Evolutionary conservation across 2,797 vertebrate species (phyloP), one percentile per base, ranked within the genome.

Genomic region (Falco peregrinus): DNA sequence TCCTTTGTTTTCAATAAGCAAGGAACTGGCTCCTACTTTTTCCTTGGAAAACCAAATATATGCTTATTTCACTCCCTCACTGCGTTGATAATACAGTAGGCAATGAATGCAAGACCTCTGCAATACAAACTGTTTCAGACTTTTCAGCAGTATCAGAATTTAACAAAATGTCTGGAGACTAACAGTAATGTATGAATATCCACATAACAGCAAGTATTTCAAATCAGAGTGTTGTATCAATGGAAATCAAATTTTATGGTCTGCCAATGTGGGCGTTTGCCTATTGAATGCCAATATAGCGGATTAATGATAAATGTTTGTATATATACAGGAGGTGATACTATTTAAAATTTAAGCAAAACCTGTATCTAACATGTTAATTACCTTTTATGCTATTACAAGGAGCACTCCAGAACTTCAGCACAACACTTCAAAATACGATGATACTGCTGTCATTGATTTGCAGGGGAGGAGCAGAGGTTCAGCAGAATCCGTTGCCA

Each of bases 341-440:
- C 21, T 29, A 41, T 59, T 68, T 51, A 61, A 63, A 50, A 5
- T 51, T 59, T 16, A 48, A 86, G 43, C 33, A 75, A 81, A 81
- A 43, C 18, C 63, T 69, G 12, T 18, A 68, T 24, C 31, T 56
- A 56, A 41, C 37, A 57, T 43, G 11, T 50, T 63, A 25, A 13
- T 4, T 69, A 37, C 25, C 48, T 69, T 50, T 63, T 57, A 63
- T 51, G 33, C 33, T 63, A n/a, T 37, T 75, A 63, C 37, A 15
- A 48, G 28, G 17, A 69, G 43, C 33, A 28, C 61, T 69, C 37
- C 68, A 43, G 54, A 21, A 63, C 68, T 51, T 68, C 22, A 68
- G 61, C 9, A 37, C 41, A 37, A 21, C 0, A 0, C 26, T 56
- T 65, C 61, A 26, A 71, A 73, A 84, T 13, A 61, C 0, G 1